phyloP scores from a whole-genome alignment of 2,113 vertebrate genomes.

The Chaenocephalus aceratus region DNA sequence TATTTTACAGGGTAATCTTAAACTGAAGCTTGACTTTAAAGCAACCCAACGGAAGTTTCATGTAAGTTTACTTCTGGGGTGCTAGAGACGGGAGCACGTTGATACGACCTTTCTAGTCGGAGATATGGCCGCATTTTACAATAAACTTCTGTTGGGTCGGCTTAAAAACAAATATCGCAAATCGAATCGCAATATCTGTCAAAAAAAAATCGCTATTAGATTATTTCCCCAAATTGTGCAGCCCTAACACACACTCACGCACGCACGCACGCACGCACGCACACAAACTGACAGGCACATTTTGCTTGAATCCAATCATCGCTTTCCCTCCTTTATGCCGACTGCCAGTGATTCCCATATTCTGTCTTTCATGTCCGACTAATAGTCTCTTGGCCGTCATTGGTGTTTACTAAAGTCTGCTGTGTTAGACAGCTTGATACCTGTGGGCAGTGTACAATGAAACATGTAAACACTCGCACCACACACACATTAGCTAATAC shows the following conservation, averaged over 20 bases:
- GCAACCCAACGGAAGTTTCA: no score
- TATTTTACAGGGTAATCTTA: no score
- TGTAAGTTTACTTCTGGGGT: no score
- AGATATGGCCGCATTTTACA: no score
- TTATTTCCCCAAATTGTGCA: no score
- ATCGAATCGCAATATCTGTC: no score
- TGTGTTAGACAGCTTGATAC: slow-evolving; percentile 62
- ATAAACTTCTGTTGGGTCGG: no score
- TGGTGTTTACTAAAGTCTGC: slow-evolving; percentile 65
- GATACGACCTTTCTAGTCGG: no score
- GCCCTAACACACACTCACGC: slow-evolving; percentile 1
- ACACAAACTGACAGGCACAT: neutral
- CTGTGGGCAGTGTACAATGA: slow-evolving; percentile 50
- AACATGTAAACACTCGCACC: slow-evolving; percentile 22
- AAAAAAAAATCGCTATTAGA: no score
- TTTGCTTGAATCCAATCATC: slow-evolving; percentile 45
- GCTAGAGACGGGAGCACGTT: no score
- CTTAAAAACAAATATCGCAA: no score
- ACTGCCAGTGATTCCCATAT: slow-evolving; percentile 54
- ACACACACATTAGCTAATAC: slow-evolving; percentile 15
- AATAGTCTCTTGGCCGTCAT: slow-evolving; percentile 58
- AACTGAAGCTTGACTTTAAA: no score
- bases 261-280: slow-evolving; percentile 20
- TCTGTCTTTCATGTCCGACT: slow-evolving; percentile 64
- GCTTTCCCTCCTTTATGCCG: slow-evolving; percentile 9